These are phyloP conservation scores for Dorcus parallelipipedus DNA, from an alignment of 2,888 invertebrate species.

Conservation along the genomic window DNA sequence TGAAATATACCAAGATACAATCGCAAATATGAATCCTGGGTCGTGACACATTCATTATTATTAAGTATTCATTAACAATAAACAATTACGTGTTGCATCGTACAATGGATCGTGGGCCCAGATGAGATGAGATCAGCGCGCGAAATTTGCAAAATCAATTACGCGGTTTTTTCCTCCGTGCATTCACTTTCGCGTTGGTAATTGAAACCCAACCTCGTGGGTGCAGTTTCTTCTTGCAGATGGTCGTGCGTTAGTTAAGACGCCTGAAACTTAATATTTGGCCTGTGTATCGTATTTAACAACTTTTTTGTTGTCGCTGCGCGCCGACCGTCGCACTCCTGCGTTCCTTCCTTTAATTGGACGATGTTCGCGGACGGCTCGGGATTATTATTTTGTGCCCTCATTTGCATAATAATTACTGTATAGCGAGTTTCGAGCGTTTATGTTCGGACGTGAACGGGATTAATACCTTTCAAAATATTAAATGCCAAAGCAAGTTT, in stretches of 20 bases:
- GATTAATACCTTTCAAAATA: too few species aligned
- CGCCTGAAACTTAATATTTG: too few species aligned
- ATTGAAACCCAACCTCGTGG: not conserved
- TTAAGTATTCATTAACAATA: slow-evolving; percentile 1
- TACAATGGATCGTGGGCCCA: not conserved
- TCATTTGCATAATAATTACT: too few species aligned
- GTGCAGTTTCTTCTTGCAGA: not conserved
- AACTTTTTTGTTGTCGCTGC: too few species aligned
- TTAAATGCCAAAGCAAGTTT: too few species aligned
- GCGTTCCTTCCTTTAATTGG: too few species aligned
- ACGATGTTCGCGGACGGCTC: too few species aligned
- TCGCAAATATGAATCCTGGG: not conserved
- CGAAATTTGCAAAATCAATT: not conserved
- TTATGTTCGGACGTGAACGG: too few species aligned
- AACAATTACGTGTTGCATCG: not conserved
- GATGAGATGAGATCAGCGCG: not conserved
- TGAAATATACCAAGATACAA: slow-evolving; percentile 1
- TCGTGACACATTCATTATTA: not conserved
- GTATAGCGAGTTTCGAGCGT: too few species aligned
- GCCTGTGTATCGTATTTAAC: too few species aligned
- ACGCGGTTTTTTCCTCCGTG: not conserved
- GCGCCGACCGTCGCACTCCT: not conserved
- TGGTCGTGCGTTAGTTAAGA: not conserved
- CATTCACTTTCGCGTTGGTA: not conserved
- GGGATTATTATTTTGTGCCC: too few species aligned